phyloP scores from a whole-genome alignment of 2,797 vertebrate species.

The Cheirogaleus major region DNA sequence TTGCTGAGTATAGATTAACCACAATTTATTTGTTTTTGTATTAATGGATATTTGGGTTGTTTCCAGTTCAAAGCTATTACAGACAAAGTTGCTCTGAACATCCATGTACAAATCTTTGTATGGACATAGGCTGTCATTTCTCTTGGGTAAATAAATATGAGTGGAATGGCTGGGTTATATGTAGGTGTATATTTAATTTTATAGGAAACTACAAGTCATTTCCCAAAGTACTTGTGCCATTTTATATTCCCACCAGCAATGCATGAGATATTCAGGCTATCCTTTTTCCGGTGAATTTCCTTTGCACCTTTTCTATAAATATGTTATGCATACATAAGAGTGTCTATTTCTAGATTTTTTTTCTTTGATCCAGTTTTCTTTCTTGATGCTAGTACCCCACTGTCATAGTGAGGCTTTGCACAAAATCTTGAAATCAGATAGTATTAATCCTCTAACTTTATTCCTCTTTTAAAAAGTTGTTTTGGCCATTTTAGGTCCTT shows the following conservation, averaged over 20 bases:
- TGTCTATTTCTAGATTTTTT: not conserved
- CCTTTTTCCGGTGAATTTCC: not conserved
- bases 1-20: not conserved
- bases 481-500: not conserved
- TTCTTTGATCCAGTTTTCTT: not conserved
- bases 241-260: not conserved
- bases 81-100: not conserved
- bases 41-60: not conserved
- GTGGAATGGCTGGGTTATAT: not conserved
- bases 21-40: not conserved
- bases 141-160: not conserved
- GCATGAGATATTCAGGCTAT: not conserved
- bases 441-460: not conserved
- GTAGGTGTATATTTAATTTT: not conserved
- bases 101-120: not conserved
- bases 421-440: not conserved
- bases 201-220: not conserved
- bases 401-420: not conserved
- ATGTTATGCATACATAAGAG: not conserved
- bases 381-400: not conserved
- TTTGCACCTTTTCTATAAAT: not conserved
- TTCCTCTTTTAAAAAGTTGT: not conserved
- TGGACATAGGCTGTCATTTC: not conserved
- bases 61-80: not conserved
- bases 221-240: not conserved